Evolutionary conservation across 2,113 vertebrate genomes (phyloP), one percentile per base, ranked within the genome.

Genomic region (Phalacrocorax brasilianus): DNA sequence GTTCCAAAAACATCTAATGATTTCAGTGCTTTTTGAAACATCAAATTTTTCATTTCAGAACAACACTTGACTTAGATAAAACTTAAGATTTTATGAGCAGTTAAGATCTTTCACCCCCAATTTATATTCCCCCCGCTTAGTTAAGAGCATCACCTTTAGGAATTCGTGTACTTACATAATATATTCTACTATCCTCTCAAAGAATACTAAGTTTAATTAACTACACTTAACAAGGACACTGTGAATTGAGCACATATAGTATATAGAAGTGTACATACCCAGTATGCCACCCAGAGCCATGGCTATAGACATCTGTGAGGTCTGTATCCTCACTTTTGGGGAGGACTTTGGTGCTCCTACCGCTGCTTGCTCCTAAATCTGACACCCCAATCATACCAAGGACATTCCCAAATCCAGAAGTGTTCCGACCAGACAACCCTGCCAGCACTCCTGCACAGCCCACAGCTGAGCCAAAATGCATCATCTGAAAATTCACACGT

Each of bases 391-490:
- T 98, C 96, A 98, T 98, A 55, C 97, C 98, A 59, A 98, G 93
- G 14, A 95, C 42, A 23, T 98, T 98, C 17, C 98, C 98, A 91
- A 98, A 74, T 40, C 98, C 97, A 61, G 98, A 98, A 74, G 97
- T 97, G 66, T 88, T 50, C 96, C 98, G 98, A 26, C 87, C 18
- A 42, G 59, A 84, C 61, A 88, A 97, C 28, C 97, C 98, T 5
- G 97, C 98, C 81, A 98, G 75, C 4, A 98, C 97, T 4, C 98
- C 97, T 2, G 98, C 98, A n/a, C 97, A 98, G 86, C 98, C 98
- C 91, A 98, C 23, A 40, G 96, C 96, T 15, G 98, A 98, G 44
- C 97, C 93, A 63, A 98, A 80, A 93, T 97, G 98, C 24, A 98
- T 98, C 95, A 97, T 98, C 97, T 98, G 91, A 40, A 71, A 61